These are phyloP conservation scores for Cyphomyrus plagiostoma DNA, from an alignment of 2,113 vertebrate species.

Conservation along the genomic window DNA sequence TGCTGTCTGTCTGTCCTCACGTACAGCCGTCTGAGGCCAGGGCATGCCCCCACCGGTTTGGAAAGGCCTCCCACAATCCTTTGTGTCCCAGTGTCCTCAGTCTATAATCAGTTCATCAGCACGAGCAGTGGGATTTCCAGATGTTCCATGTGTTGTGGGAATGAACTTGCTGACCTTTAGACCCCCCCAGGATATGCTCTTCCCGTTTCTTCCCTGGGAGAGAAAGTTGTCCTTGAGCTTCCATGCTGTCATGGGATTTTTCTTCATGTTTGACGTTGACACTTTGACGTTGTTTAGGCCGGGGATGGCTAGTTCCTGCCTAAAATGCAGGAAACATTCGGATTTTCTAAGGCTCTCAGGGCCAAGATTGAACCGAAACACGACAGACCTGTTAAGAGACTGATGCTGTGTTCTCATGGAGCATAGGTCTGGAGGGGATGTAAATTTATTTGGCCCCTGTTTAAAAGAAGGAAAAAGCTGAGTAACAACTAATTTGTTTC, in stretches of 20 bases:
- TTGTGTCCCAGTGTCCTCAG: slow-evolving; percentile 20
- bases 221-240: slow-evolving; percentile 2
- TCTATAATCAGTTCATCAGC: neutral
- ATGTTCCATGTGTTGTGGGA: slow-evolving; percentile 40
- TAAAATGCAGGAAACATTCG: neutral
- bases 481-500: neutral
- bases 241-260: no score
- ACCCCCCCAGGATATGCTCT: slow-evolving; percentile 26
- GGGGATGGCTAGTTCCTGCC: neutral
- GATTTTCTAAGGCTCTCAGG: neutral
- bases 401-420: neutral
- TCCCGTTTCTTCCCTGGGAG: slow-evolving; percentile 4
- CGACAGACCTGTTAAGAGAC: neutral
- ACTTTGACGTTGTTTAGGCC: neutral
- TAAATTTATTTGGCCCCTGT: neutral
- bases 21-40: neutral
- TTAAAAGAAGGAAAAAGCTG: neutral
- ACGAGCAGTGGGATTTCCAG: slow-evolving; percentile 39
- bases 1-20: neutral
- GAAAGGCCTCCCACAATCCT: slow-evolving; percentile 37
- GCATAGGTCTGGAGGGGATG: neutral
- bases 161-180: slow-evolving; percentile 12
- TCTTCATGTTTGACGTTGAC: neutral
- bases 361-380: neutral
- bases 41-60: neutral